These are phyloP conservation scores for Trypoxylus dichotomus DNA, from an alignment of 1,140 invertebrate species.

Conservation along the genomic window DNA sequence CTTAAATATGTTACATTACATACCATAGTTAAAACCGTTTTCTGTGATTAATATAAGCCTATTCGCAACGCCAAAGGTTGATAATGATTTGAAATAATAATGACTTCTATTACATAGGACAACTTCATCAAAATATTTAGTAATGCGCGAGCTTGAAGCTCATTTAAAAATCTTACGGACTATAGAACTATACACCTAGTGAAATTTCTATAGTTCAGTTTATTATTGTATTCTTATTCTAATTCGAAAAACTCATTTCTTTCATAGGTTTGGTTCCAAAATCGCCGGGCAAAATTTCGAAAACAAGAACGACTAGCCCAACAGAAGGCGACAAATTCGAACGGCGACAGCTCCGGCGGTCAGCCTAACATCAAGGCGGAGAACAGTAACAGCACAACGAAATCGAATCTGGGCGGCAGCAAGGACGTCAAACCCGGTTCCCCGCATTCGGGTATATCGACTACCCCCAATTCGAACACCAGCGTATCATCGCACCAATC, in stretches of 20 bases:
- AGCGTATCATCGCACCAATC: slow-evolving; percentile 53
- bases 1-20: too few species aligned
- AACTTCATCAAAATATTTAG: too few species aligned
- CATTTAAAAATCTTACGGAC: too few species aligned
- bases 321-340: slow-evolving; percentile 64
- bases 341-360: slow-evolving; percentile 39
- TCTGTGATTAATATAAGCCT: too few species aligned
- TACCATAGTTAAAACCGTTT: too few species aligned
- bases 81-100: too few species aligned
- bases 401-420: slow-evolving; percentile 38
- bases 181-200: too few species aligned
- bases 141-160: too few species aligned
- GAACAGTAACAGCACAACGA: slow-evolving; percentile 41
- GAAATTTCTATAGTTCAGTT: too few species aligned
- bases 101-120: too few species aligned
- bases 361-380: slow-evolving; percentile 49
- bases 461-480: slow-evolving; percentile 55
- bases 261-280: slow-evolving; percentile 91
- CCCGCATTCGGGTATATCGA: slow-evolving; percentile 53
- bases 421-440: slow-evolving; percentile 55
- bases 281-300: slow-evolving; percentile 86
- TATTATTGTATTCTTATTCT: too few species aligned
- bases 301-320: slow-evolving; percentile 87
- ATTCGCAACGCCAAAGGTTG: too few species aligned
- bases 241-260: not conserved